Evolutionary conservation across 2,888 invertebrate genomes (phyloP), one percentile per base, ranked within the genome.

Genomic region (Laspeyria flexula): DNA sequence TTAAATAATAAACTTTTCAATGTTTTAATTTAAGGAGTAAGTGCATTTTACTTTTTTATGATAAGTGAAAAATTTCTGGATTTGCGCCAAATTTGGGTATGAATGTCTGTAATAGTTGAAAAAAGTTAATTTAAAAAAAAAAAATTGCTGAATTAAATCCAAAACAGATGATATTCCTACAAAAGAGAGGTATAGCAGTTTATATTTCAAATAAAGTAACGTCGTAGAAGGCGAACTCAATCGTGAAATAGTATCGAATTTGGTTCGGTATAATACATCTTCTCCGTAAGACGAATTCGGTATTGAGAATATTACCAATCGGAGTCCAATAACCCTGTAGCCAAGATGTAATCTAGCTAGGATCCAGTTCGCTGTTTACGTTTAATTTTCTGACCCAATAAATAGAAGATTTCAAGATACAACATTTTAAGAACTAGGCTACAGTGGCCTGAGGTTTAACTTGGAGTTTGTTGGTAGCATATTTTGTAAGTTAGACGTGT

Each of bases 311-410:
- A 58, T 35, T 55, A 59, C 48, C 45, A 59, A 73, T 60, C 47
- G 33, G 31, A 62, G 62, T 67, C 56, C 62, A 75, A 76, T 77
- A 75, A 71, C 54, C 64, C 52, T 57, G 43, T 38, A 56, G 54
- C 63, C 48, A 25, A 68, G 66, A 79, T 77, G 55, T 75, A 78
- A 79, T 81, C 76, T 73, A 46, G 57, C 62, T 68, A 44, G 55
- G 55, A 60, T 71, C 66, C 63, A 60, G 59, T 65, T 70, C 54
- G 45, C 52, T 58, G 61, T 65, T 69, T 72, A 71, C 65, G 55
- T 52, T 74, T 74, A 75, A 79, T 77, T 78, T 81, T 79, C 70
- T 68, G 66, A 73, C 65, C 68, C 73, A 73, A 75, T 75, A 75
- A 73, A 78, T 74, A 72, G 45, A 55, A 53, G 47, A 68, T 53